These are phyloP conservation scores for Sebastes matsubarae DNA, from an alignment of 2,797 vertebrate genomes.

Conservation along the genomic window DNA sequence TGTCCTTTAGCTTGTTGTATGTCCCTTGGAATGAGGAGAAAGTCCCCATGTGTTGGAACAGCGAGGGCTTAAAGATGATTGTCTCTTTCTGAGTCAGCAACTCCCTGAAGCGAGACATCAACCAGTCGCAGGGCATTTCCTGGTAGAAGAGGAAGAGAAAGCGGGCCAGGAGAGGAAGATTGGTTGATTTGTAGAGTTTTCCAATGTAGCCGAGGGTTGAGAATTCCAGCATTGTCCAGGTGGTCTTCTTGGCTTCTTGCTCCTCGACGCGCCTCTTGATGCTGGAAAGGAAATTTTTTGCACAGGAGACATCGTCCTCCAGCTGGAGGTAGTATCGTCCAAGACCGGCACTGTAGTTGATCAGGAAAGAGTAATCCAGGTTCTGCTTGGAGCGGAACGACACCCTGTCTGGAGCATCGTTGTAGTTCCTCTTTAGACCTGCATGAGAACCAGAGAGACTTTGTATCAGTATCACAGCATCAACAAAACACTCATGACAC, in stretches of 20 bases:
- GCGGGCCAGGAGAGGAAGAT: constrained; percentile 82
- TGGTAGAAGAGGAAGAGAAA: constrained; percentile 91
- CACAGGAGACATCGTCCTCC: constrained; percentile 83
- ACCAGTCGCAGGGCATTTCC: constrained; percentile 89
- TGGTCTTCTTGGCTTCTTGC: constrained; percentile 46
- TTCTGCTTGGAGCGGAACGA: constrained; percentile 91
- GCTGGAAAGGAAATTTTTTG: constrained; percentile 81
- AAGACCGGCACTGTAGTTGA: constrained; percentile 83
- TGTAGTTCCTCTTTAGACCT: constrained; percentile 85
- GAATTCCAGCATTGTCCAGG: constrained; percentile 90
- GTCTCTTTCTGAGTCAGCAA: constrained; percentile 83
- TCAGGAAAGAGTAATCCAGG: constrained; percentile 85
- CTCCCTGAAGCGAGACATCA: constrained; percentile 84
- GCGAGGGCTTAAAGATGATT: constrained; percentile 84
- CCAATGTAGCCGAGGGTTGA: constrained; percentile 89
- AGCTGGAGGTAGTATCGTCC: constrained; percentile 89
- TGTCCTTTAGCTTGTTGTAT: constrained; percentile 82
- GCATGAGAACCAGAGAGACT: constrained; percentile 10
- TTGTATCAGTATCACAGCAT: not conserved
- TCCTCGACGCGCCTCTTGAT: constrained; percentile 79
- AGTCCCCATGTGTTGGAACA: constrained; percentile 86
- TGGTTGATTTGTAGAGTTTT: constrained; percentile 85
- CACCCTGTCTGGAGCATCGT: constrained; percentile 79
- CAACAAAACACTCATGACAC: not conserved
- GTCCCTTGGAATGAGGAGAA: constrained; percentile 84